phyloP scores from a whole-genome alignment of 2,797 vertebrate genomes.

The Galagoides demidoff region DNA sequence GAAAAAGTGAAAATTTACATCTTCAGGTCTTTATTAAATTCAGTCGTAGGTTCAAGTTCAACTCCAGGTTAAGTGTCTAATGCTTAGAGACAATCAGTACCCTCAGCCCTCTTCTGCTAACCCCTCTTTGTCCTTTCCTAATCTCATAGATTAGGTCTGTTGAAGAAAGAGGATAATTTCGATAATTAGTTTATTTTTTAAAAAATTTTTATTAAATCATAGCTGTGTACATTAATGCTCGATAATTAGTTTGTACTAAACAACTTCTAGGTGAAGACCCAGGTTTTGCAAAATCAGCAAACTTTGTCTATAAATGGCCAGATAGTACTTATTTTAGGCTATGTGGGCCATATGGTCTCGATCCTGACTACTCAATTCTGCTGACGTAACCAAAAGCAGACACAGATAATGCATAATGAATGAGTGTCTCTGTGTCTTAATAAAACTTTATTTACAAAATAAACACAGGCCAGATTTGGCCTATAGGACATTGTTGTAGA shows the following conservation, averaged over 20 bases:
- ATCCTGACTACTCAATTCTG: background rate
- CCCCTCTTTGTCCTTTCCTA: background rate
- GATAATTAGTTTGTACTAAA: background rate
- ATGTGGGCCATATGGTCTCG: background rate
- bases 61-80: background rate
- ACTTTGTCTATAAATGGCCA: background rate
- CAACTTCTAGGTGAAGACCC: background rate
- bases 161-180: background rate
- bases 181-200: background rate
- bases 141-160: background rate
- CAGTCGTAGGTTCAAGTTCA: slow-evolving; percentile 25
- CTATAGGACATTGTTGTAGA: background rate
- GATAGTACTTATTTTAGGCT: slow-evolving; percentile 9
- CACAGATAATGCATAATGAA: background rate
- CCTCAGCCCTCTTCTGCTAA: background rate
- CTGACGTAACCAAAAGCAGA: background rate
- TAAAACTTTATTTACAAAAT: slow-evolving; percentile 35
- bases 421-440: background rate
- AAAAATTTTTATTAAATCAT: no score
- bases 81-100: background rate
- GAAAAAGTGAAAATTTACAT: slow-evolving; percentile 22
- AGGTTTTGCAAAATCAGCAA: background rate
- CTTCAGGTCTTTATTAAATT: slow-evolving; percentile 25
- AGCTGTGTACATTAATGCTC: background rate
- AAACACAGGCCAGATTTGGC: background rate